These are phyloP conservation scores for Lithosia quadra DNA, from an alignment of 2,888 invertebrate species.

Conservation along the genomic window DNA sequence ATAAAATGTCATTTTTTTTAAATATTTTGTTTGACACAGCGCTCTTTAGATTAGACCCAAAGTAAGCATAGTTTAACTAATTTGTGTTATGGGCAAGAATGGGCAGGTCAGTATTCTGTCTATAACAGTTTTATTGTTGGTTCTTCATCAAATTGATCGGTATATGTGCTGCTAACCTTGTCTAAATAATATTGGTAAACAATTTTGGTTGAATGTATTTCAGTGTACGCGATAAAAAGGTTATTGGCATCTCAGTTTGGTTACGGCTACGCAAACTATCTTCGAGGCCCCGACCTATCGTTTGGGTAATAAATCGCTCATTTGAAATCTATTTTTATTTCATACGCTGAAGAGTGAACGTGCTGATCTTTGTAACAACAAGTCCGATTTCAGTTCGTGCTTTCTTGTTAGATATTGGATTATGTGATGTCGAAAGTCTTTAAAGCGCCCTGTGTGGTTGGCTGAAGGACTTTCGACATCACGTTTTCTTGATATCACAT, in stretches of 20 bases:
- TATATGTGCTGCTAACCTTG: background rate
- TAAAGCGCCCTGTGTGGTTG: no score
- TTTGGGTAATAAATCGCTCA: background rate
- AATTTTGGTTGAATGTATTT: background rate
- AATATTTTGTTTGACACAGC: no score
- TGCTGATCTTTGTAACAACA: no score
- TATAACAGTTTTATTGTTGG: no score
- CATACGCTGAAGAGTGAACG: background rate
- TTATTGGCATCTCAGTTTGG: background rate
- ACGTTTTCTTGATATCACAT: no score
- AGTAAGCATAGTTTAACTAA: no score
- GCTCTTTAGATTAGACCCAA: no score
- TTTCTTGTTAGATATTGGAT: background rate
- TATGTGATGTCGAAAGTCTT: no score
- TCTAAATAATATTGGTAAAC: conserved; percentile 1
- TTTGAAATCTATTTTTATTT: background rate
- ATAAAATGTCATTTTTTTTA: no score
- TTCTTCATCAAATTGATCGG: background rate
- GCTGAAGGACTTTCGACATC: no score
- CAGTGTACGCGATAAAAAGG: background rate
- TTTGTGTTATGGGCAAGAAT: no score
- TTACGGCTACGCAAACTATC: conserved; percentile 1
- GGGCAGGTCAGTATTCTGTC: no score
- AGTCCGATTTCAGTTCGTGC: background rate
- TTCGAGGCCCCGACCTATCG: conserved; percentile 1